Conservation (phyloP, 2,113 vertebrate genomes). For the Colius striatus region DNA sequence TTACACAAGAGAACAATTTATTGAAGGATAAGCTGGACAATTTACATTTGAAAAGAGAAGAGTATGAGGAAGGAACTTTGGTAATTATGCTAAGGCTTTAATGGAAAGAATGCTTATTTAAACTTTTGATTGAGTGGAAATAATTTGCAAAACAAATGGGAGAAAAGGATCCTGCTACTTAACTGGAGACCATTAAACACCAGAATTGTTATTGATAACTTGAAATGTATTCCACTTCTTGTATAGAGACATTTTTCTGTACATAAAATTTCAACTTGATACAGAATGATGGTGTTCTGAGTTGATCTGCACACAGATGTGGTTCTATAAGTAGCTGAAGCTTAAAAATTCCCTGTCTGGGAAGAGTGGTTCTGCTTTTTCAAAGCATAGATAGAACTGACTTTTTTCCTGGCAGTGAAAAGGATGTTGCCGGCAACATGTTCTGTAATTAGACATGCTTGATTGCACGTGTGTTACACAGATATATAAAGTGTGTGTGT, state of each 20-base stretch:
- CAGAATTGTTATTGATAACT: background rate
- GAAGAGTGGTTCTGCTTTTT: background rate
- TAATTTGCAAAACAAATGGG: background rate
- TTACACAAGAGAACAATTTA: conserved; percentile 15
- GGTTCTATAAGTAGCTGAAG: background rate
- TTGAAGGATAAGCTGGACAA: conserved; percentile 15
- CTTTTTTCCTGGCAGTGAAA: background rate
- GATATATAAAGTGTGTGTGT: background rate
- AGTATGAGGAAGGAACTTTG: background rate
- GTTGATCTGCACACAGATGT: background rate
- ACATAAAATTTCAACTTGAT: background rate
- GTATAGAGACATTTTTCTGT: background rate
- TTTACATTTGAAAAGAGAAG: background rate
- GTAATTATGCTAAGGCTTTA: background rate
- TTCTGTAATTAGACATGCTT: background rate
- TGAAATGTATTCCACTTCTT: background rate
- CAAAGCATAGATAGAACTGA: background rate
- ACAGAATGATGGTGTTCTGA: background rate
- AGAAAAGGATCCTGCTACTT: background rate
- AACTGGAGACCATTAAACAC: background rate
- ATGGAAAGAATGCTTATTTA: background rate
- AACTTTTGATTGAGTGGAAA: background rate
- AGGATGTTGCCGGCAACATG: fast-evolving
- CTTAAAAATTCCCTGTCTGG: background rate
- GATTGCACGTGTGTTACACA: background rate